Conservation (phyloP, 2,113 vertebrate genomes). For the Hepsetus odoe region DNA sequence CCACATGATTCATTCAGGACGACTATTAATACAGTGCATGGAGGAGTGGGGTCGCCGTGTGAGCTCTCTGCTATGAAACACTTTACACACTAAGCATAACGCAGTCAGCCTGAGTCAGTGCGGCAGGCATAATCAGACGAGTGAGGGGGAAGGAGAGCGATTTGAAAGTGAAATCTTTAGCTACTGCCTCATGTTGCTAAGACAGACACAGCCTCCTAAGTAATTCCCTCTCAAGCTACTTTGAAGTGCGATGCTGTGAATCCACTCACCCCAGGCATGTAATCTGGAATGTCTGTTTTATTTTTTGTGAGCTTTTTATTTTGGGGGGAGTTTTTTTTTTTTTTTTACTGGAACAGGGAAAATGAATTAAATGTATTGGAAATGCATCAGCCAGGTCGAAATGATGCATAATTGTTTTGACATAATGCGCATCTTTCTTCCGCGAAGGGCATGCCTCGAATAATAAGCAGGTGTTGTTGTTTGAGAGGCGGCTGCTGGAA, state of each 20-base stretch:
- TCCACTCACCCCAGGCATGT: conserved; percentile 37
- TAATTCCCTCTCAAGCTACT: conserved; percentile 36
- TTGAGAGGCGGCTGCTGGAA: neutral
- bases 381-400: conserved; percentile 29
- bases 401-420: conserved; percentile 48
- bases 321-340: neutral
- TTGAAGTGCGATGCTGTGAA: conserved; percentile 46
- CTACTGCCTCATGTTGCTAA: conserved; percentile 32
- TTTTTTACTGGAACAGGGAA: neutral
- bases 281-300: conserved; percentile 31
- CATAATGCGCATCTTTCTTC: conserved; percentile 14
- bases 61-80: conserved; percentile 7
- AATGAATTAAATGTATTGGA: conserved; percentile 36
- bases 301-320: neutral
- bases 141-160: conserved; percentile 23
- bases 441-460: conserved; percentile 5
- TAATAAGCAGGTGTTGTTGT: conserved; percentile 36
- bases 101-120: conserved; percentile 5
- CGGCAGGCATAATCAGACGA: conserved; percentile 31
- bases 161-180: conserved; percentile 36
- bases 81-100: neutral
- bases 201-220: conserved; percentile 24
- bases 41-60: neutral
- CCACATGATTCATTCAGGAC: neutral
- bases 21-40: neutral